phyloP scores from a whole-genome alignment of 2,797 vertebrate genomes.

The Cossypha polioptera region DNA sequence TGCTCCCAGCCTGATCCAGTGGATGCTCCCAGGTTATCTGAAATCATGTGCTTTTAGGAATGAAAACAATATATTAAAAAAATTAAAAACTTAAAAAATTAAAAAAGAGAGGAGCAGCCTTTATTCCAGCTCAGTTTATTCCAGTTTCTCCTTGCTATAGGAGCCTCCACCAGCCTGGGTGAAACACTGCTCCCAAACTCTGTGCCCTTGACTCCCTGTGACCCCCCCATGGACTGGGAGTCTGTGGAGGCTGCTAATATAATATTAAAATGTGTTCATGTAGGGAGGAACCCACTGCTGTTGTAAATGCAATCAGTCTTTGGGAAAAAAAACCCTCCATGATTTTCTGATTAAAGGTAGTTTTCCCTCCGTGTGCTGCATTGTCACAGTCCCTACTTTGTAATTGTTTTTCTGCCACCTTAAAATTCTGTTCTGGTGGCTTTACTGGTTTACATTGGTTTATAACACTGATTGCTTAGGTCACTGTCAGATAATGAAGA shows the following conservation, averaged over 20 bases:
- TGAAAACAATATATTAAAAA: accelerated
- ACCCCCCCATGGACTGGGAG: not conserved
- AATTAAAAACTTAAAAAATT: not conserved
- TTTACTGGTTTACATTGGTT: not conserved
- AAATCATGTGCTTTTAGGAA: not conserved
- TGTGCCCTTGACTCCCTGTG: not conserved
- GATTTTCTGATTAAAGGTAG: not conserved
- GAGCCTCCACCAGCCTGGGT: not conserved
- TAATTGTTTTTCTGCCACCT: not conserved
- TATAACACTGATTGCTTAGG: not conserved
- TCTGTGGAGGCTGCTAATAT: not conserved
- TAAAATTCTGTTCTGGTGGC: not conserved
- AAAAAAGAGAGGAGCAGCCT: not conserved
- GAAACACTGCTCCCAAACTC: not conserved
- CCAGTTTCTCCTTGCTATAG: not conserved
- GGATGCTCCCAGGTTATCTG: not conserved
- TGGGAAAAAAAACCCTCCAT: not conserved
- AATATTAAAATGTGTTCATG: not conserved
- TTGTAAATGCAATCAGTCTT: not conserved
- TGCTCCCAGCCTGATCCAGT: not conserved
- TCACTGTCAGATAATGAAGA: not conserved
- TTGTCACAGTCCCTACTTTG: not conserved
- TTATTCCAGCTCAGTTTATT: not conserved
- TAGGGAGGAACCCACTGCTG: not conserved
- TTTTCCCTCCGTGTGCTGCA: not conserved